A percentile compares a stretch with the other conserved stretches of the same genome.
Conservation (phyloP, 1,140 invertebrate genomes). For the Melipona quadrifasciata region DNA sequence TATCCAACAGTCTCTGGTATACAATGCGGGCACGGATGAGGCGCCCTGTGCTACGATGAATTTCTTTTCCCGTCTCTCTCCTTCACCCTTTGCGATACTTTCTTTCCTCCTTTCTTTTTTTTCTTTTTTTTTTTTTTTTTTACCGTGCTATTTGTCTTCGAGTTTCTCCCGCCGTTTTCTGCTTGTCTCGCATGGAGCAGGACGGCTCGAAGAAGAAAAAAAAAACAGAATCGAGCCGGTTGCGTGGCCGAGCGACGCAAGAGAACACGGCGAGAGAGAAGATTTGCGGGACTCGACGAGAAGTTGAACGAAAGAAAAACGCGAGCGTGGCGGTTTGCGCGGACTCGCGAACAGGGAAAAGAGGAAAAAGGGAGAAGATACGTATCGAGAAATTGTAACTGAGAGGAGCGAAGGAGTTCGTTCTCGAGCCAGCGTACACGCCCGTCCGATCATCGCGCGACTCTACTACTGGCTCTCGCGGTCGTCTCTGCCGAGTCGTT, state of each 20-base stretch:
- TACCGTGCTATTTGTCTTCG: slow-evolving; percentile 61
- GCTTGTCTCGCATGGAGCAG: slow-evolving; percentile 21
- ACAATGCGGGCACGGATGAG: slow-evolving; percentile 63
- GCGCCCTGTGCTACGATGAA: slow-evolving; percentile 14
- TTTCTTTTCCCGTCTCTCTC: not conserved
- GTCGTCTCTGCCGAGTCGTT: not conserved
- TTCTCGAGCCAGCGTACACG: not conserved
- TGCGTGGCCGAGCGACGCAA: slow-evolving; percentile 41
- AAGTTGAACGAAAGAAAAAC: slow-evolving; percentile 6
- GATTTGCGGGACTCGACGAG: not conserved
- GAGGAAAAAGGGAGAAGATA: not conserved
- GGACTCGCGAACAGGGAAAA: not conserved
- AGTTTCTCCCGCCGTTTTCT: slow-evolving; percentile 36
- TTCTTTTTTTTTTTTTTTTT: slow-evolving; percentile 20
- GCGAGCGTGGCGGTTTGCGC: slow-evolving; percentile 14
- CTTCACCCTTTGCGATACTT: not conserved
- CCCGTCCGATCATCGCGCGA: slow-evolving; percentile 6
- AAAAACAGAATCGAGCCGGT: slow-evolving; percentile 47
- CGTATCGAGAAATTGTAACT: slow-evolving; percentile 1
- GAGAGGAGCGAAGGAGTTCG: too few relatives aligned
- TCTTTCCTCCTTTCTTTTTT: not conserved
- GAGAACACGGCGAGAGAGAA: slow-evolving; percentile 33
- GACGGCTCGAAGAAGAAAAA: slow-evolving; percentile 32
- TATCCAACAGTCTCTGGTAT: slow-evolving; percentile 60
- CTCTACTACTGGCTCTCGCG: not conserved